Conservation (phyloP, 2,888 invertebrate genomes). For the Mythimna loreyi region DNA sequence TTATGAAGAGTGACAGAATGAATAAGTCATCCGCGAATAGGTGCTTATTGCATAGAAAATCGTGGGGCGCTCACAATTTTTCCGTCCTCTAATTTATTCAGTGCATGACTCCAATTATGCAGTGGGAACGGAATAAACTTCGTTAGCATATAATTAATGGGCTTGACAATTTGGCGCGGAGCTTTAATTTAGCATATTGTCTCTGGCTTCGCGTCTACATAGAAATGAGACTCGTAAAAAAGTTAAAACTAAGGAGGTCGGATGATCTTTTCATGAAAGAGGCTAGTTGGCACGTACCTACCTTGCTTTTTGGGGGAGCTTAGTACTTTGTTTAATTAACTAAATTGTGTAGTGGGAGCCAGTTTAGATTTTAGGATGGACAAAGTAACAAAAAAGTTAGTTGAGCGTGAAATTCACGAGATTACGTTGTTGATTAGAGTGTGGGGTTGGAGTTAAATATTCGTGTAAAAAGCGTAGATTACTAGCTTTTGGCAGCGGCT, state of each 20-base stretch:
- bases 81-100: conserved; percentile 77
- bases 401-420: conserved; percentile 12
- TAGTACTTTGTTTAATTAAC: conserved; percentile 60
- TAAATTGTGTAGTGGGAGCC: conserved; percentile 36
- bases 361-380: conserved; percentile 30
- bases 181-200: conserved; percentile 79
- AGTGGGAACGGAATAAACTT: conserved; percentile 82
- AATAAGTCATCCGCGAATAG: conserved; percentile 23
- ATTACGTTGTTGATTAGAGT: background rate
- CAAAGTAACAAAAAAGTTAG: conserved; percentile 26
- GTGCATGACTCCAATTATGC: conserved; percentile 82
- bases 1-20: conserved; percentile 3
- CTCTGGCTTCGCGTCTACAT: conserved; percentile 57
- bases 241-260: conserved; percentile 56
- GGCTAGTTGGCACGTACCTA: conserved; percentile 56
- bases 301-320: conserved; percentile 47
- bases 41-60: conserved; percentile 34
- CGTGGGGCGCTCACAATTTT: conserved; percentile 42
- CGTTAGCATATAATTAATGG: conserved; percentile 84
- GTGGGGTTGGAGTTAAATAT: background rate
- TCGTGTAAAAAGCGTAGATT: background rate
- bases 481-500: too few species aligned
- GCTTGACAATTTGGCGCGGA: conserved; percentile 72
- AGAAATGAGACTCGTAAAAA: conserved; percentile 67
- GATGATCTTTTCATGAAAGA: conserved; percentile 59